Evolutionary conservation across 2,888 invertebrate genomes (phyloP).

Genomic region (Meghimatium bilineatum): DNA sequence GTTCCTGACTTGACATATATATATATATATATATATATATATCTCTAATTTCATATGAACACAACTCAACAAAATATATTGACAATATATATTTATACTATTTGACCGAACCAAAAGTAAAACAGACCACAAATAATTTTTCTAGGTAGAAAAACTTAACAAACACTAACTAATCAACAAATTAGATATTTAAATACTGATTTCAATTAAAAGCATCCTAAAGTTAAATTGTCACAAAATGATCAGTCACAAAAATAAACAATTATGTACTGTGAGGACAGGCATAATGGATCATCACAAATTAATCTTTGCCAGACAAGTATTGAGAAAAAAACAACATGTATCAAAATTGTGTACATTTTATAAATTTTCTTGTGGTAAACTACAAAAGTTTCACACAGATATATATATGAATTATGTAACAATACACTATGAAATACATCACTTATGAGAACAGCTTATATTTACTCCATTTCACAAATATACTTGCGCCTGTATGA

Average conservation of each 20-base stretch:
- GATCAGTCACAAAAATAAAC: neutral
- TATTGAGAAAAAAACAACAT: too few species aligned
- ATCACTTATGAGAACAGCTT: neutral
- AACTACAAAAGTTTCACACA: too few species aligned
- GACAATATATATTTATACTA: neutral
- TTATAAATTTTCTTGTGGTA: too few species aligned
- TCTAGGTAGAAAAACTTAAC: neutral
- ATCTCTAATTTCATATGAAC: neutral
- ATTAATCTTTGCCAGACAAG: neutral
- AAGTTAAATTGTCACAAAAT: neutral
- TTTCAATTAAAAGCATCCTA: neutral
- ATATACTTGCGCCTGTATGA: neutral
- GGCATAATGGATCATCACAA: neutral
- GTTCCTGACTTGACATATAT: too few species aligned
- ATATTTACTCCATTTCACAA: neutral
- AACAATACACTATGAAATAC: neutral
- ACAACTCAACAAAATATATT: neutral
- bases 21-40: neutral
- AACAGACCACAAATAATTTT: neutral
- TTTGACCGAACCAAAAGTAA: neutral
- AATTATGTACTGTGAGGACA: neutral
- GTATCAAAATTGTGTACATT: too few species aligned
- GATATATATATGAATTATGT: too few species aligned
- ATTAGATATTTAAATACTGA: neutral
- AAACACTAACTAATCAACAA: neutral